Evolutionary conservation across 1,140 invertebrate genomes (phyloP).

Genomic region (Caenorhabditis briggsae): DNA sequence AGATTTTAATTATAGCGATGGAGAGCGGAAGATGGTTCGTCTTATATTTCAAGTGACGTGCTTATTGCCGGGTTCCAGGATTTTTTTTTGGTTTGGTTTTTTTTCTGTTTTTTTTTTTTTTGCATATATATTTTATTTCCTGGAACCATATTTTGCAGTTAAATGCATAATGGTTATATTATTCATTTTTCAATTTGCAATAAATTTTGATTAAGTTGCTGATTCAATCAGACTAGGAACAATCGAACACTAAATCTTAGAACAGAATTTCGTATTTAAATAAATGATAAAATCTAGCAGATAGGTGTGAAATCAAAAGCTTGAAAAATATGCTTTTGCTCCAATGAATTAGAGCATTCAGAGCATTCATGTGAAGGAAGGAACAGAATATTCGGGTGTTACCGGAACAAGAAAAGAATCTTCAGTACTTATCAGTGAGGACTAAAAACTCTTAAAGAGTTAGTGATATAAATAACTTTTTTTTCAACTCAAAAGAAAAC

Average conservation of each 20-base stretch:
- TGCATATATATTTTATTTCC: neutral
- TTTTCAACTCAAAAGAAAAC: neutral
- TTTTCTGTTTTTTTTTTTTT: neutral
- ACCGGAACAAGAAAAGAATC: neutral
- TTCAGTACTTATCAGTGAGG: neutral
- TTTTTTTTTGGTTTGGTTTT: neutral
- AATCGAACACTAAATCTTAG: neutral
- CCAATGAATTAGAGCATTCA: neutral
- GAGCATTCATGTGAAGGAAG: neutral
- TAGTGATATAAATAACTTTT: slow-evolving; percentile 21
- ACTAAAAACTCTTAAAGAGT: neutral
- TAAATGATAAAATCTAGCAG: neutral
- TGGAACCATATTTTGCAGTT: neutral
- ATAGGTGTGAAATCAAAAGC: neutral
- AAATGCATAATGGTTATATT: neutral
- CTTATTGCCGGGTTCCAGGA: neutral
- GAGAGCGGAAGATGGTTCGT: neutral
- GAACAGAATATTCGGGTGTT: neutral
- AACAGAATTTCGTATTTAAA: neutral
- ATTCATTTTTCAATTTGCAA: slow-evolving; percentile 18
- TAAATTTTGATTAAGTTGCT: slow-evolving; percentile 9
- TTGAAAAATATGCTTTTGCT: neutral
- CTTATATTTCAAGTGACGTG: neutral
- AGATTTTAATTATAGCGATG: slow-evolving; percentile 16
- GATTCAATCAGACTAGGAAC: neutral